Conservation (phyloP, 1,140 invertebrate species). For the Asbolus verrucosus region DNA sequence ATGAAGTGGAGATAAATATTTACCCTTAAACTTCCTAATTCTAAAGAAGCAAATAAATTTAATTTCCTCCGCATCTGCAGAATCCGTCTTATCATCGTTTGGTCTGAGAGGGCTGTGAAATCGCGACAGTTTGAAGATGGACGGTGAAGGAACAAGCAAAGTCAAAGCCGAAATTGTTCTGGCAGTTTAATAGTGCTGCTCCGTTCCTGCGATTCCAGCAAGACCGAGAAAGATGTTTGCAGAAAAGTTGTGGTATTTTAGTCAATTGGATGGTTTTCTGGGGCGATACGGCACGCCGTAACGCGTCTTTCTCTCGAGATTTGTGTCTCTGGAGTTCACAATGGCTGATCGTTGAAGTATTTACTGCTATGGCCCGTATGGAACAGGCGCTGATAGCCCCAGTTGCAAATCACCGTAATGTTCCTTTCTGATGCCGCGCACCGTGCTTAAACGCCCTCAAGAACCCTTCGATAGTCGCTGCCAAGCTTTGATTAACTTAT, state of each 20-base stretch:
- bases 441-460: slow-evolving; percentile 48
- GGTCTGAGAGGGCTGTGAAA: slow-evolving; percentile 49
- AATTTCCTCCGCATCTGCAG: slow-evolving; percentile 56
- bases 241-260: slow-evolving; percentile 19
- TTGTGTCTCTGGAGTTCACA: slow-evolving; percentile 61
- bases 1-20: slow-evolving; percentile 43
- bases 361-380: slow-evolving; percentile 59
- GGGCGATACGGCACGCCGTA: slow-evolving; percentile 52
- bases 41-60: slow-evolving; percentile 56
- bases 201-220: not conserved
- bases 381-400: slow-evolving; percentile 59
- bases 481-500: slow-evolving; percentile 18
- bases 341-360: slow-evolving; percentile 62
- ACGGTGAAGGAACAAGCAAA: slow-evolving; percentile 58
- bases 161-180: slow-evolving; percentile 34
- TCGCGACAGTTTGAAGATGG: slow-evolving; percentile 59
- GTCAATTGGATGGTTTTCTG: slow-evolving; percentile 44
- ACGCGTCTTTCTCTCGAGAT: slow-evolving; percentile 59
- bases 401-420: slow-evolving; percentile 63
- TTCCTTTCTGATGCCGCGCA: slow-evolving; percentile 54
- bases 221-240: slow-evolving; percentile 7
- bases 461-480: slow-evolving; percentile 43
- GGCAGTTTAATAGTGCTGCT: slow-evolving; percentile 31
- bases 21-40: slow-evolving; percentile 37
- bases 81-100: slow-evolving; percentile 58